A percentile compares a stretch with the other conserved stretches of the same genome.
phyloP scores from a whole-genome alignment of 2,797 vertebrate genomes.

The Rhabdophis nuchalis region DNA sequence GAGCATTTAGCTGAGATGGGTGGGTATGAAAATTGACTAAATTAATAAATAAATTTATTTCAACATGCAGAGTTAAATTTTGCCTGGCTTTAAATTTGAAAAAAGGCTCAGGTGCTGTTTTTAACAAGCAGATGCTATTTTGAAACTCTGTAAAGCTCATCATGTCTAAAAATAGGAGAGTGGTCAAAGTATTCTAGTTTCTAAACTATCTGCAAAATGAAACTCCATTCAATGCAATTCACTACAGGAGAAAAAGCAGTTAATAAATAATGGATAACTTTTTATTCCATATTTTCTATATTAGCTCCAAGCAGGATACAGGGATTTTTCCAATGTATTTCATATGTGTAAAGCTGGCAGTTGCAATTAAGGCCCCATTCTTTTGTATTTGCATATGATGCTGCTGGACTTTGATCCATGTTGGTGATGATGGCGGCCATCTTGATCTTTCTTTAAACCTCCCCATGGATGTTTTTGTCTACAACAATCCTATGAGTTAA shows the following conservation, averaged over 20 bases:
- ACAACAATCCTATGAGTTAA: neutral
- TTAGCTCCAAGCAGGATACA: neutral
- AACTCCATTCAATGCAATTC: constrained; percentile 6
- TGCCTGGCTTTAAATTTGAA: constrained; percentile 22
- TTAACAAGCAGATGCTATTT: neutral
- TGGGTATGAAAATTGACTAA: neutral
- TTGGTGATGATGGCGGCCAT: neutral
- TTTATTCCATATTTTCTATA: neutral
- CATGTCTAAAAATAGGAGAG: constrained; percentile 3
- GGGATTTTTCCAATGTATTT: neutral
- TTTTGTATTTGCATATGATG: neutral
- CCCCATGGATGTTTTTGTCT: neutral
- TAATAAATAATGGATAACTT: neutral
- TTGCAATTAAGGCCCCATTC: neutral
- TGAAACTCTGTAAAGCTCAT: constrained; percentile 10
- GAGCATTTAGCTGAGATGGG: neutral
- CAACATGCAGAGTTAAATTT: neutral
- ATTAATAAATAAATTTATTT: neutral
- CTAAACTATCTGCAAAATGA: constrained; percentile 36
- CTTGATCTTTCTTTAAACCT: neutral
- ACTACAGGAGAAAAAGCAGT: neutral
- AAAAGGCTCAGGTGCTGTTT: constrained; percentile 2
- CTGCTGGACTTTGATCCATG: neutral
- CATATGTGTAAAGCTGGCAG: neutral
- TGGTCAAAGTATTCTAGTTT: constrained; percentile 8